Evolutionary conservation across 2,888 invertebrate species (phyloP).

Genomic region (Merodon equestris): DNA sequence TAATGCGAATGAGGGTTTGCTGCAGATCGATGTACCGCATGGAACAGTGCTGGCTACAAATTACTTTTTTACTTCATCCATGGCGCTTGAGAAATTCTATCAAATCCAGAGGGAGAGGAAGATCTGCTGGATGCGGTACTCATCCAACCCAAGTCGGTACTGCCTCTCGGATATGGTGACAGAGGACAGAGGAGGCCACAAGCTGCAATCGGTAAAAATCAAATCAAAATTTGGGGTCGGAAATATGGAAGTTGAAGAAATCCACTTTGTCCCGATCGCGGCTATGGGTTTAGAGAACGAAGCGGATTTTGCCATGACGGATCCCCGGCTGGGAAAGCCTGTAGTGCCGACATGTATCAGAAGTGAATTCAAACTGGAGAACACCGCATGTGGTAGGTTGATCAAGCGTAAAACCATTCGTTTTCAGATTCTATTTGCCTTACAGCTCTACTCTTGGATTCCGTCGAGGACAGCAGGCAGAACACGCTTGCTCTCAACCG

Average conservation of each 20-base stretch:
- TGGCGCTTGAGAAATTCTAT: constrained; percentile 83
- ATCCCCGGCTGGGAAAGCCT: constrained; percentile 65
- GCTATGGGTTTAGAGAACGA: constrained; percentile 65
- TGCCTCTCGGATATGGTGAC: constrained; percentile 81
- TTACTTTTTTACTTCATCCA: constrained; percentile 72
- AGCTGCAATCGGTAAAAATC: constrained; percentile 81
- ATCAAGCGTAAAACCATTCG: neutral
- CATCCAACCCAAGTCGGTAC: constrained; percentile 86
- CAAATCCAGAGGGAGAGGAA: constrained; percentile 88
- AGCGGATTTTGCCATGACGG: constrained; percentile 69
- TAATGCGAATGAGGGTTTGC: constrained; percentile 1
- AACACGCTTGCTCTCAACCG: constrained; percentile 80
- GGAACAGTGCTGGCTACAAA: constrained; percentile 71
- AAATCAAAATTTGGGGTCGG: constrained; percentile 84
- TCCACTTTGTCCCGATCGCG: constrained; percentile 78
- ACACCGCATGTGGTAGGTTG: constrained; percentile 73
- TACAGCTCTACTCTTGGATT: constrained; percentile 78
- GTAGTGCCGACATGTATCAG: constrained; percentile 73
- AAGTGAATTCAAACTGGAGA: constrained; percentile 74
- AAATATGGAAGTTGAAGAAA: constrained; percentile 82
- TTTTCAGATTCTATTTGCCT: neutral
- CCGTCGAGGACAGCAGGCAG: constrained; percentile 79
- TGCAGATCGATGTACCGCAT: constrained; percentile 24
- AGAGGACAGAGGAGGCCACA: constrained; percentile 75
- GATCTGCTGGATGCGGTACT: constrained; percentile 92